These are phyloP conservation scores for Struthio camelus DNA, from an alignment of 2,113 vertebrate genomes.

Conservation along the genomic window DNA sequence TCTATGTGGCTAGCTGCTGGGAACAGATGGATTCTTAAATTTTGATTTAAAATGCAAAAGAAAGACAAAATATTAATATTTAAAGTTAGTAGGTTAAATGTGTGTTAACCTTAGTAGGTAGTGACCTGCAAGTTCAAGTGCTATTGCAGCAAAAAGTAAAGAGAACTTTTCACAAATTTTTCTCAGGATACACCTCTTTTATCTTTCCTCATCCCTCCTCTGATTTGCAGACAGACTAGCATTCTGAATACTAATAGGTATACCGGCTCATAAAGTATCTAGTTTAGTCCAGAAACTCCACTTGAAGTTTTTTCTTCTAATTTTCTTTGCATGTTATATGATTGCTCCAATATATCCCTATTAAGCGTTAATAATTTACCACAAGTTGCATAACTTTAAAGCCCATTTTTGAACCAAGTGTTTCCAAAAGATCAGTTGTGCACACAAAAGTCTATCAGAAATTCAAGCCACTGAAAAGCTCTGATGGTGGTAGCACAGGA, in stretches of 20 bases:
- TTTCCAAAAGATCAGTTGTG: neutral
- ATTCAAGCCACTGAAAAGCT: neutral
- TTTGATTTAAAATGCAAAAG: constrained; percentile 15
- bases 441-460: neutral
- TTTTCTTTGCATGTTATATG: neutral
- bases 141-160: neutral
- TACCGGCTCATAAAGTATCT: neutral
- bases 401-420: neutral
- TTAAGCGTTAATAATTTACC: neutral
- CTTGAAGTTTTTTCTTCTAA: neutral
- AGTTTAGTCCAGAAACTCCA: neutral
- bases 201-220: neutral
- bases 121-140: neutral
- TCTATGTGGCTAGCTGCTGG: neutral
- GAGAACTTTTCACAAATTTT: neutral
- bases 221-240: neutral
- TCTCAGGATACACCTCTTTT: neutral
- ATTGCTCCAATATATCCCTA: neutral
- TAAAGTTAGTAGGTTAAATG: neutral
- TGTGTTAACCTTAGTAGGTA: neutral
- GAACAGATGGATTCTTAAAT: neutral
- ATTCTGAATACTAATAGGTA: neutral
- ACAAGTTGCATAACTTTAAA: neutral
- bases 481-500: neutral
- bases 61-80: neutral